Conservation (phyloP, 2,888 invertebrate species). For the Halocaridina rubra region DNA sequence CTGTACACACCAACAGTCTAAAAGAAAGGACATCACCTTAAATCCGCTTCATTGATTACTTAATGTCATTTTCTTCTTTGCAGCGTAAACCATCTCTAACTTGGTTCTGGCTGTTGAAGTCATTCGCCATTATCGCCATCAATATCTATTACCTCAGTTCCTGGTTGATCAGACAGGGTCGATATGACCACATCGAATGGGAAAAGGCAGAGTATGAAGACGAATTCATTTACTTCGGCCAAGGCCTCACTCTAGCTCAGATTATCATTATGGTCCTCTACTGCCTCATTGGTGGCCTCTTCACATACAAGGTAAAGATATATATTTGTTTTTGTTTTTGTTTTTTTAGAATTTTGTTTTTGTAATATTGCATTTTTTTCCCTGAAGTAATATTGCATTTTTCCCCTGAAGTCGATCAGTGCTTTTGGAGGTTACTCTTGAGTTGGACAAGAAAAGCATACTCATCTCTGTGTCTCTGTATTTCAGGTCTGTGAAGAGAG, state of each 20-base stretch:
- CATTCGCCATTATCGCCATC: slow-evolving; percentile 42
- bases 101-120: slow-evolving; percentile 45
- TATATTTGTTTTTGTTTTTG: no score
- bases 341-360: no score
- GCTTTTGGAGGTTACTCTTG: no score
- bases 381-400: no score
- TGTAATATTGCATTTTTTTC: no score
- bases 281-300: slow-evolving; percentile 44
- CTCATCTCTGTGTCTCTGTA: no score
- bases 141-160: slow-evolving; percentile 40
- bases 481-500: slow-evolving; percentile 43
- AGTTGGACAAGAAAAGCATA: no score
- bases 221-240: slow-evolving; percentile 15
- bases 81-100: slow-evolving; percentile 48
- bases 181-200: slow-evolving; percentile 34
- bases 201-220: slow-evolving; percentile 33
- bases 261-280: slow-evolving; percentile 26
- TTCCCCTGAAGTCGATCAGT: no score
- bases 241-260: slow-evolving; percentile 32
- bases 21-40: no score
- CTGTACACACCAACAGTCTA: no score
- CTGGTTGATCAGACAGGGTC: slow-evolving; percentile 41
- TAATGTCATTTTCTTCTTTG: neutral
- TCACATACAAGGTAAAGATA: slow-evolving; percentile 46
- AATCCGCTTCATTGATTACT: no score